Evolutionary conservation across 2,888 invertebrate species (phyloP).

Genomic region (Liopterus haemorrhoidalis): DNA sequence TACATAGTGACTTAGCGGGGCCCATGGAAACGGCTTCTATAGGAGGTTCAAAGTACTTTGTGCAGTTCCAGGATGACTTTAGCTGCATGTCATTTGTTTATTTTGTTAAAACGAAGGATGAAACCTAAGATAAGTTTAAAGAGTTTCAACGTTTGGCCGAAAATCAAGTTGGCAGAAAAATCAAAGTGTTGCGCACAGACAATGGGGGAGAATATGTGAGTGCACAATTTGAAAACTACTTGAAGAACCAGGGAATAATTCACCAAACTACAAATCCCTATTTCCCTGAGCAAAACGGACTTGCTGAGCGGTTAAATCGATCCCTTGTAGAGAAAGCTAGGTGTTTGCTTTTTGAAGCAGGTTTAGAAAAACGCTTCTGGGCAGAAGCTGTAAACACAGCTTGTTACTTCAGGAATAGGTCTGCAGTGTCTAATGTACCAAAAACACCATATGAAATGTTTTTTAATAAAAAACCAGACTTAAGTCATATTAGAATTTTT

Average conservation of each 20-base stretch:
- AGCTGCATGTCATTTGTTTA: background rate
- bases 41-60: conserved; percentile 31
- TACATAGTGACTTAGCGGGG: conserved; percentile 9
- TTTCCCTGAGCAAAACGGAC: conserved; percentile 25
- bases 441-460: conserved; percentile 31
- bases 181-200: conserved; percentile 28
- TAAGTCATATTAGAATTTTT: conserved; percentile 31
- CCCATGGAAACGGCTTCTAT: conserved; percentile 3
- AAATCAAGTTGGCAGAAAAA: conserved; percentile 24
- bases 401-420: too few species aligned
- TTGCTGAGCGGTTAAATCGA: conserved; percentile 22
- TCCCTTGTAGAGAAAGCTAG: too few species aligned
- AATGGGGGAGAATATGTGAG: conserved; percentile 25
- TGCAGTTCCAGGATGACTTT: conserved; percentile 34
- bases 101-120: conserved; percentile 3
- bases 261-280: conserved; percentile 17
- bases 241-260: conserved; percentile 13
- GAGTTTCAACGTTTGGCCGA: conserved; percentile 29
- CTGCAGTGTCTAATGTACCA: conserved; percentile 10
- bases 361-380: too few species aligned
- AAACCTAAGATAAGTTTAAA: conserved; percentile 22
- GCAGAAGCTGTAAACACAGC: too few species aligned
- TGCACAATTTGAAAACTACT: conserved; percentile 9
- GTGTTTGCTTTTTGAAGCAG: too few species aligned
- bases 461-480: conserved; percentile 28